Evolutionary conservation across 2,888 invertebrate genomes (phyloP), one percentile per base, ranked within the genome.

Genomic region (Orthosia gracilis): DNA sequence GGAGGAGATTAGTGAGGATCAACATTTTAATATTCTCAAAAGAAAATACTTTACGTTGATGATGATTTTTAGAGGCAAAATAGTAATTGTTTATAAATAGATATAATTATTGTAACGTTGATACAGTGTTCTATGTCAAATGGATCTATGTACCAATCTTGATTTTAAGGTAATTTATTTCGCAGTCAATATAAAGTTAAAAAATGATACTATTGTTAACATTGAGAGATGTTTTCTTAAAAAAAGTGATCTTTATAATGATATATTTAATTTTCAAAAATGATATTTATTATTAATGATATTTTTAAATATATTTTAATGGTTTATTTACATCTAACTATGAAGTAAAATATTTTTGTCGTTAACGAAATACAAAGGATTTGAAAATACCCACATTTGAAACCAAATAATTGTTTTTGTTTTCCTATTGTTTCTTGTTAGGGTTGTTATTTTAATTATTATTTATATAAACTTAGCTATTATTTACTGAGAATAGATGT

Each of bases 341-440:
- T 31, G 21, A 69, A 50, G 45, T 17, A 62, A 69, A 57, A 7
- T 31, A 59, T 31, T 50, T 59, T 18, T 31, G 47, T 15, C 12
- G 4, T 26, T 31, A 49, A 26, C 5, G 15, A 40, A 40, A 65
- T 76, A 47, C 9, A 17, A 13, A 58, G 40, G 21, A 49, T 52
- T 75, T 21, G 11, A 54, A 81, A 69, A 71, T 64, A 52, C n/a
- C 21, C n/a, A 68, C 21, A 66, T 63, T 70, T 45, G 49, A 83
- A 54, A 83, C 83, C 65, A 80, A 80, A 80, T 73, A 72, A 21
- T 80, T 73, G 50, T 67, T 71, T 66, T 77, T 65, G 50, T 55
- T 79, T 73, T 62, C 18, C 31, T 58, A 62, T 68, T 69, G 31
- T 66, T 80, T 31, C 31, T 83, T 58, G 61, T 79, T 69, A 62